Evolutionary conservation across 2,888 invertebrate genomes (phyloP).

Genomic region (Apotomis betuletana): DNA sequence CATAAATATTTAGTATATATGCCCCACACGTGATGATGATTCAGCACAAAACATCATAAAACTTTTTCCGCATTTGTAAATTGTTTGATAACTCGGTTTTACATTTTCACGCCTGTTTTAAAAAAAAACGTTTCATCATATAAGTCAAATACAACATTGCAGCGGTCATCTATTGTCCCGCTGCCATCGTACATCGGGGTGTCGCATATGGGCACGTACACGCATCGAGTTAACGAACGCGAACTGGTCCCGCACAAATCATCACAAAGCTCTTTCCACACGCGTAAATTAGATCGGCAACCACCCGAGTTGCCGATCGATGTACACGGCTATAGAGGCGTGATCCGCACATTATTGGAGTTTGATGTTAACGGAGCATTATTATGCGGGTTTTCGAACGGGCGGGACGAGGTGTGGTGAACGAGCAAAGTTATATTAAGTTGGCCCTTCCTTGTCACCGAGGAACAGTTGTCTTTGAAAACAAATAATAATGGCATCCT

Average conservation of each 20-base stretch:
- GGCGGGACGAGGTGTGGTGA: conserved; percentile 69
- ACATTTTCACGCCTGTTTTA: too few species aligned
- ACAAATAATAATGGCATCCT: conserved; percentile 52
- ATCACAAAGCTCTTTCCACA: conserved; percentile 36
- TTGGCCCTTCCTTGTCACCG: conserved; percentile 62
- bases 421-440: conserved; percentile 80
- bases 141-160: too few species aligned
- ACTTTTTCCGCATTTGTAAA: too few species aligned
- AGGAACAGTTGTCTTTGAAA: conserved; percentile 68
- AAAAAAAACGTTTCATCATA: too few species aligned
- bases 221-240: conserved; percentile 29
- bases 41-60: too few species aligned
- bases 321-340: conserved; percentile 56
- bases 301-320: conserved; percentile 14
- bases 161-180: too few species aligned
- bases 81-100: too few species aligned
- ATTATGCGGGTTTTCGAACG: conserved; percentile 71
- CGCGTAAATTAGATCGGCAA: conserved; percentile 36
- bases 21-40: too few species aligned
- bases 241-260: conserved; percentile 27
- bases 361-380: conserved; percentile 64
- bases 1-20: too few species aligned
- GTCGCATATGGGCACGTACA: conserved; percentile 12
- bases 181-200: too few species aligned
- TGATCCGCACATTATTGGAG: conserved; percentile 64